Evolutionary conservation across 2,888 invertebrate species (phyloP), one percentile per base, ranked within the genome.

Genomic region (Alloscopus bannaensis): DNA sequence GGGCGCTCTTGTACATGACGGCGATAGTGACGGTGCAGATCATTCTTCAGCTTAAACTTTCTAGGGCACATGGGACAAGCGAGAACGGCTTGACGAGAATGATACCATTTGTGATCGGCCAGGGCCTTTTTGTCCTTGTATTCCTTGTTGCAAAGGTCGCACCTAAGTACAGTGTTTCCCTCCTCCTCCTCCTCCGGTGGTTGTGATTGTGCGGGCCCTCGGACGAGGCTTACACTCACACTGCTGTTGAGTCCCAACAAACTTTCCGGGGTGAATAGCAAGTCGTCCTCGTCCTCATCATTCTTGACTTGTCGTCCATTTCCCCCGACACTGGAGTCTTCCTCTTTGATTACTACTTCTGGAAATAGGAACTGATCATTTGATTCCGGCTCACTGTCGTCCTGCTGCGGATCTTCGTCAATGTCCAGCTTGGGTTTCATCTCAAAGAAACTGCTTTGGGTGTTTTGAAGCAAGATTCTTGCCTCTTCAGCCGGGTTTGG

Each of bases 401-500:
- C 52, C 6, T 57, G 13, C 18, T 52, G 36, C 28, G 50, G 13
- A 45, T 60, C 52, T 2, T 45, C 57, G 29, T n/a, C 47, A n/a
- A n/a, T n/a, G n/a, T n/a, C n/a, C n/a, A n/a, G n/a, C n/a, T n/a
- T n/a, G n/a, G n/a, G n/a, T n/a, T n/a, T n/a, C n/a, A n/a, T n/a
- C n/a, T n/a, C n/a, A n/a, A n/a, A n/a, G n/a, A n/a, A n/a, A n/a
- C n/a, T n/a, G n/a, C n/a, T n/a, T n/a, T 40, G 29, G 3, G 45
- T 28, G 16, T 66, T 45, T 16, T 22, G 22, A 6, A 64, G 20
- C 1, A 52, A 24, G 0, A 55, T 3, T 26, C 59, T 40, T 29
- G 76, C 81, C 47, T 76, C 70, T 55, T 81, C 81, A n/a, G 71
- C 82, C 20, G 79, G 71, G 50, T 82, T 80, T 28, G 47, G 55